Base-by-base conservation (phyloP, 2,797 vertebrate species). In the Psittacula echo region DNA sequence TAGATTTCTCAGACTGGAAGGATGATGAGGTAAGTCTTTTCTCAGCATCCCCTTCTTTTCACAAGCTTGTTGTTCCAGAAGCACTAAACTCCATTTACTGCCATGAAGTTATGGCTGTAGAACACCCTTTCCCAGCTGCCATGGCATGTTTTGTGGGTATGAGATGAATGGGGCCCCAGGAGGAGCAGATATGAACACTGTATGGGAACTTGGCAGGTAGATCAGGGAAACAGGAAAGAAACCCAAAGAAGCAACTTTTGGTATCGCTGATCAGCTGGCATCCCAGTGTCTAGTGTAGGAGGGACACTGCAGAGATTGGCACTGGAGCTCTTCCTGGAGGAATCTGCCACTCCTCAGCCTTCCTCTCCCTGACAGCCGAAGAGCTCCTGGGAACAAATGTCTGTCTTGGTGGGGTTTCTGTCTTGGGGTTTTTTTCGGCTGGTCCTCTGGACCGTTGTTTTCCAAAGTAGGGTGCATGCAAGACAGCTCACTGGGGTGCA, bases 1-100 rank as follows among this genome's bases (percentile, higher is more conserved):
- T 99, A 7, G 98, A 99, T 97, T 99, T 99, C 97, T 98, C 98
- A 2, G 98, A 99, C 82, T 99, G 99, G 99, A 99, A 99, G 96
- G 99, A 99, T 13, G 99, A 99, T 58, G 99, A 99, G 97, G 99
- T 99, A 93, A 98, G 97, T 97, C 17, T 47, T 37, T 68, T 29
- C 56, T 74, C 48, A 8, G 18, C 15, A 17, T 78, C 61, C 37
- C 41, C 47, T 87, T n/a, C 45, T 79, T 62, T 39, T 41, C 47
- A 20, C 65, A 75, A 21, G n/a, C 26, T 42, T 34, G 9, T 70
- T 89, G 68, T 79, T 44, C 56, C 61, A 45, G 45, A 51, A 90
- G 58, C 71, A 44, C 26, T 74, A 68, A 29, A 21, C 22, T 89
- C 30, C 41, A 6, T 75, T 85, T 50, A 75, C 26, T 65, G 66